Evolutionary conservation across 2,888 invertebrate species (phyloP).

Genomic region (Oscheius myriophilus): DNA sequence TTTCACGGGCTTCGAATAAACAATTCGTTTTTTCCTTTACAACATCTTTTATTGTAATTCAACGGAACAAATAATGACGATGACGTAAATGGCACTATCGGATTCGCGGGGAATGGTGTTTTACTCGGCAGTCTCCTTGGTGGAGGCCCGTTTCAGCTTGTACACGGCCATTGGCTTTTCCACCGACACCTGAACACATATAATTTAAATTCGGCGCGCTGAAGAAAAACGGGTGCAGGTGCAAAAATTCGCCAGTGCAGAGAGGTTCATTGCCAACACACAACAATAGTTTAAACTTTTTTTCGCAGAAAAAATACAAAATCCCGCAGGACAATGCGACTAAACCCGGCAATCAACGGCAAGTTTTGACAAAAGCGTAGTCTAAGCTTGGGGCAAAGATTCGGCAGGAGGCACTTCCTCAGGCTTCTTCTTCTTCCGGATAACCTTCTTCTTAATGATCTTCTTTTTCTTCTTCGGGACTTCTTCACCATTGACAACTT

Average conservation of each 20-base stretch:
- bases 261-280: constrained; percentile 9
- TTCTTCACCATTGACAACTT: constrained; percentile 6
- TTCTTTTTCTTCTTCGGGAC: constrained; percentile 11
- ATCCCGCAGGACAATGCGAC: constrained; percentile 9
- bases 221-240: too few relatives aligned
- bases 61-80: constrained; percentile 11
- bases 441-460: constrained; percentile 25
- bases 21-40: background rate
- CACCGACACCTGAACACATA: constrained; percentile 22
- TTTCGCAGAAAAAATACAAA: background rate
- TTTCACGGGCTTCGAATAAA: constrained; percentile 7
- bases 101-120: background rate
- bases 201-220: background rate
- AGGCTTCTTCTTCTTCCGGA: constrained; percentile 19
- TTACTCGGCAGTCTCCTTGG: constrained; percentile 21
- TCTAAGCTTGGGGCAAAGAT: background rate
- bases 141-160: constrained; percentile 24
- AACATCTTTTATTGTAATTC: background rate
- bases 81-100: background rate
- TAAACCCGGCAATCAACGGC: constrained; percentile 22
- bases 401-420: background rate
- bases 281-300: constrained; percentile 2
- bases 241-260: constrained; percentile 2
- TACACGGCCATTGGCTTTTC: constrained; percentile 33
- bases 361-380: constrained; percentile 5